Evolutionary conservation across 2,113 vertebrate species (phyloP).

Genomic region (Ancistrus triradiatus): DNA sequence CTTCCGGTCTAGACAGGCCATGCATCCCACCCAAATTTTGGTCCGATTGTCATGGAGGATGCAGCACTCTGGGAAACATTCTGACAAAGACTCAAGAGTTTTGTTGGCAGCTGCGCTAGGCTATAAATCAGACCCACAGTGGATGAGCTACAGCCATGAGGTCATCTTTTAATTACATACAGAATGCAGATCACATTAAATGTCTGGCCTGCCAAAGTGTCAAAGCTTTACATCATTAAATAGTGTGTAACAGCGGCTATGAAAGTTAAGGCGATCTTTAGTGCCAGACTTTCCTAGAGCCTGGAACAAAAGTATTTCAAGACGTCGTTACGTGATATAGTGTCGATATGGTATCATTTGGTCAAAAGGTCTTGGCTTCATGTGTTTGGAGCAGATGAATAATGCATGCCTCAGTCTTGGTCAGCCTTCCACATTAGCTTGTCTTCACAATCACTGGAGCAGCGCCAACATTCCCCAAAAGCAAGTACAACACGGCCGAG

Average conservation of each 20-base stretch:
- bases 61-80: not conserved
- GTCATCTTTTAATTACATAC: conserved; percentile 1
- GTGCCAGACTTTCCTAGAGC: too few relatives aligned
- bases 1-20: conserved; percentile 66
- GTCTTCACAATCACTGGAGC: conserved; percentile 71
- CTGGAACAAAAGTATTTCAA: too few relatives aligned
- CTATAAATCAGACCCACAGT: not conserved
- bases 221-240: too few relatives aligned
- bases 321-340: too few relatives aligned
- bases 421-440: conserved; percentile 36
- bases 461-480: conserved; percentile 59
- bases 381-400: too few relatives aligned
- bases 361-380: too few relatives aligned
- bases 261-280: too few relatives aligned
- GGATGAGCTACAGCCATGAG: not conserved
- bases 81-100: not conserved
- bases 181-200: not conserved
- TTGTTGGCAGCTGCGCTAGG: not conserved
- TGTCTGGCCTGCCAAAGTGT: not conserved
- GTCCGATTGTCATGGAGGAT: not conserved
- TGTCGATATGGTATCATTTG: too few relatives aligned
- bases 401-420: not conserved
- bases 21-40: conserved; percentile 5
- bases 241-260: too few relatives aligned
- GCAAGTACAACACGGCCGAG: conserved; percentile 59